phyloP scores from a whole-genome alignment of 92 coral and sea anemone genomes.

The Epizoanthus rinbou region DNA sequence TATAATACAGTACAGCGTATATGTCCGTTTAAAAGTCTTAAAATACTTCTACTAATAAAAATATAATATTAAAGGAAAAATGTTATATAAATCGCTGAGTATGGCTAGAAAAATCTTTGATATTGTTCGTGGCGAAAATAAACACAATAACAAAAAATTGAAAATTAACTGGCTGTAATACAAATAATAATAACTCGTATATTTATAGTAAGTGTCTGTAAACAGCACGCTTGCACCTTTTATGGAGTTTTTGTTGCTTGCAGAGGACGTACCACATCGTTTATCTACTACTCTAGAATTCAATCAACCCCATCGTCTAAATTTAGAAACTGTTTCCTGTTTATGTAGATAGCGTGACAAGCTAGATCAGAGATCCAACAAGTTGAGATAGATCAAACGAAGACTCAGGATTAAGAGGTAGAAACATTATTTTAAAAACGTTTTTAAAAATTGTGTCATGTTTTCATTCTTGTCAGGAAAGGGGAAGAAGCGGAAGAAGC shows the following conservation, averaged over 20 bases:
- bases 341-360: conserved; percentile 24
- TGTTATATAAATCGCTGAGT: too few species aligned
- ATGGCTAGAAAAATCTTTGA: too few species aligned
- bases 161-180: too few species aligned
- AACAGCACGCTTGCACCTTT: background rate
- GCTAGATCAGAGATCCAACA: background rate
- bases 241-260: background rate
- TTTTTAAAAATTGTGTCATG: background rate
- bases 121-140: too few species aligned
- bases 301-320: conserved; percentile 1
- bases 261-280: background rate
- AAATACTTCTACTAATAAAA: too few species aligned
- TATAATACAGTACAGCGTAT: too few species aligned
- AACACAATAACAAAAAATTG: too few species aligned
- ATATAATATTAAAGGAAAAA: too few species aligned
- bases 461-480: background rate
- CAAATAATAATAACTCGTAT: too few species aligned
- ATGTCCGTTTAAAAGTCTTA: too few species aligned
- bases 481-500: background rate
- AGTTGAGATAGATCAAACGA: background rate
- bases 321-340: conserved; percentile 19
- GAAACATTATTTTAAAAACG: background rate
- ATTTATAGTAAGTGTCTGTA: too few species aligned
- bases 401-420: background rate
- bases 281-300: background rate